Evolutionary conservation across 2,113 vertebrate genomes (phyloP), one percentile per base, ranked within the genome.

Genomic region (Brienomyrus brachyistius): DNA sequence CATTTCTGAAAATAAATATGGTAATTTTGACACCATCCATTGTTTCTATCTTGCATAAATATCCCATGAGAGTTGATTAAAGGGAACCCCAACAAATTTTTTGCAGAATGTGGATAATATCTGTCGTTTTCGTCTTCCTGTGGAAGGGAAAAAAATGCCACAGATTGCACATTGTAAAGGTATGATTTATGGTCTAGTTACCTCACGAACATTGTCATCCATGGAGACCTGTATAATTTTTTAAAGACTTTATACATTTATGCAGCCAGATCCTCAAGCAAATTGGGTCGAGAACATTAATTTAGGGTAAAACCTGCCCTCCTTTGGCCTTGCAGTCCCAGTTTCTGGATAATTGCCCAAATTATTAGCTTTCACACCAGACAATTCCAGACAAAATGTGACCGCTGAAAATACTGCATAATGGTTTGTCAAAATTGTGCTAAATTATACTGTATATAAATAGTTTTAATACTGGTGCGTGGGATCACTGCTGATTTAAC

Each of bases 121-220:
- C 43, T 86, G 83, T 50, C 48, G 0, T 15, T 86, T 50, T 51
- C 51, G 23, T 51, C 83, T 51, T 86, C 47, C n/a, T 51, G 48
- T 86, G 83, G 45, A 86, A 86, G 35, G 35, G 83, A 51, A 86
- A 86, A 86, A 86, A 86, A 86, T 86, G 47, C 45, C 48, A 48
- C 19, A 86, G 27, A 50, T 50, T 85, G 83, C 45, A 85, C 47
- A 50, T 23, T 48, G 23, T 86, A 51, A 27, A 50, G 83, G 83
- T 51, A 86, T 86, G 17, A 50, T 86, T 51, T 86, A 50, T 51
- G 47, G 47, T 48, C 47, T n/a, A 23, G 45, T 86, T 86, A 23
- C 23, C 83, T 86, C n/a, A 51, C 45, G 45, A 86, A 86, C 11
- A 50, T 31, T 4, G 23, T 86, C 13, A 15, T 86, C n/a, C 83